These are phyloP conservation scores for Megalopta genalis DNA, from an alignment of 1,140 invertebrate genomes.

Conservation along the genomic window DNA sequence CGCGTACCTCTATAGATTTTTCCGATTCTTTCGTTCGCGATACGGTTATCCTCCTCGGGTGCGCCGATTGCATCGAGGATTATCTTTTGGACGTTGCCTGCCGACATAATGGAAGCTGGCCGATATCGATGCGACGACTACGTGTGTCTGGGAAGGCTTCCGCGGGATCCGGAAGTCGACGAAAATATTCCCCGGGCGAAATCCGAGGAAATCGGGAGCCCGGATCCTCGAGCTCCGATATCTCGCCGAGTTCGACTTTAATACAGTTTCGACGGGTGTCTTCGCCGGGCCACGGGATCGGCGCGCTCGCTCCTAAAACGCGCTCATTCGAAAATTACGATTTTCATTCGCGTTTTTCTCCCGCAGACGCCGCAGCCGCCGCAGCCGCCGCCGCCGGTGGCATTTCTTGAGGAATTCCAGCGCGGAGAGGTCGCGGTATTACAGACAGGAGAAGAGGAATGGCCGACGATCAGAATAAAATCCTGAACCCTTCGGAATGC, in stretches of 20 bases:
- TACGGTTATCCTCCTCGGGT: background rate
- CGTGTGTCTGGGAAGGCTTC: slow-evolving; percentile 21
- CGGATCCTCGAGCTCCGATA: background rate
- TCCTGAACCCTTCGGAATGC: slow-evolving; percentile 26
- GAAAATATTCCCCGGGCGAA: background rate
- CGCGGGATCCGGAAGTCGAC: background rate
- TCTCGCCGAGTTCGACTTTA: background rate
- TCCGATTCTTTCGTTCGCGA: slow-evolving; percentile 20
- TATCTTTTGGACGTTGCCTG: slow-evolving; percentile 20
- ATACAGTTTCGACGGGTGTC: slow-evolving; percentile 18
- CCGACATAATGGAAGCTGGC: background rate
- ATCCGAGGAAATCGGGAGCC: background rate
- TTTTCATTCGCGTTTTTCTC: slow-evolving; percentile 12
- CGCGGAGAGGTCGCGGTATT: slow-evolving; percentile 1
- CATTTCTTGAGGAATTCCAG: slow-evolving; percentile 24
- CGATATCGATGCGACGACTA: slow-evolving; percentile 26
- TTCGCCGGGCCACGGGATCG: background rate
- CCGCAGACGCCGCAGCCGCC: background rate
- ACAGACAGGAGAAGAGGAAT: slow-evolving; percentile 13
- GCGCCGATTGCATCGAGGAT: background rate
- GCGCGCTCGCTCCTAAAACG: background rate
- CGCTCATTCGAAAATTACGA: slow-evolving; percentile 33
- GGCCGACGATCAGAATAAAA: slow-evolving; percentile 45
- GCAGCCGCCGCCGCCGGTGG: background rate
- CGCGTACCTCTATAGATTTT: slow-evolving; percentile 13